Base-by-base conservation (phyloP, 2,113 vertebrate species). In the Burhinus oedicnemus region DNA sequence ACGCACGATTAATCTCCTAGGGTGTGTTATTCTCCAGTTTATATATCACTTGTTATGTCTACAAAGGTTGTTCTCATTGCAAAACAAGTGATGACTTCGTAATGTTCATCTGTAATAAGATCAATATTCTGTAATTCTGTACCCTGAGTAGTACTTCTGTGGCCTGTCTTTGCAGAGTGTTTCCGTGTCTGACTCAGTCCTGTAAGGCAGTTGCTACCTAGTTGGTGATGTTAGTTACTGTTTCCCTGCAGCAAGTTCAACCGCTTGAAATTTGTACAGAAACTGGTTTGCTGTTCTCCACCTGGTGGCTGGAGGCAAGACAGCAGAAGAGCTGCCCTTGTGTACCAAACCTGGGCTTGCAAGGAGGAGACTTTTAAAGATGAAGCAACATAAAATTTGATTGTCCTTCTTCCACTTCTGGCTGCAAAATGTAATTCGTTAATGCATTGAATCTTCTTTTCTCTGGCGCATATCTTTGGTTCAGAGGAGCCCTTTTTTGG, bases 361-460 rank as follows among this genome's bases (percentile, higher is more conserved):
- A 64, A 44, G n/a, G 68, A 88, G 74, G 88, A 92, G 66, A 80
- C 88, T 95, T 93, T 61, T 60, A 78, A 87, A 79, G 72, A 83
- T 72, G 64, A 64, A 83, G 22, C 65, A 72, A 92, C 47, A 40
- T 96, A 72, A 92, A 97, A 95, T 95, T 91, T 95, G 94, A 90
- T 94, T 42, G 81, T 87, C 58, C 29, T 62, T 38, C 81, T 76
- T 91, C 64, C 52, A 74, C 89, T 97, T 90, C 83, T 62, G 66
- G 44, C 89, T 97, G 94, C 85, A 96, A 80, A 49, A 47, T 83
- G 21, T 96, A 86, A 93, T 97, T 96, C 57, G 75, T 92, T 95
- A 92, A 88, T 91, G 80, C 42, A 49, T 95, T 94, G 79, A 97
- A 90, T 97, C 47, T n/a, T 19, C 51, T 80, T 94, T 40, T 90